Evolutionary conservation across 2,888 invertebrate species (phyloP), one percentile per base, ranked within the genome.

Genomic region (Candidula unifasciata): DNA sequence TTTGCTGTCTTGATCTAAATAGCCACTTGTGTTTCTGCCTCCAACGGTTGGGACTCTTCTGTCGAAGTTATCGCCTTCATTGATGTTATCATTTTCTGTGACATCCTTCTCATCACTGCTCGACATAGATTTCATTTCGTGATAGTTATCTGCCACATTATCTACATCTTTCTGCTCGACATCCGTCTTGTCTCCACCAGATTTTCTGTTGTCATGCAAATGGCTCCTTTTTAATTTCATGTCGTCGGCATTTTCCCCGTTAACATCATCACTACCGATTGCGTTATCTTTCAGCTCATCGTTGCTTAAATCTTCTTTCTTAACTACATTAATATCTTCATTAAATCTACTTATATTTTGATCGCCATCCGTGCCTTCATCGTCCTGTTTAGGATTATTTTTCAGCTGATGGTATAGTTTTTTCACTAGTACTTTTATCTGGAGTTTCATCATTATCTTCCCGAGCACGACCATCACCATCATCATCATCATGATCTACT

Each of bases 51-150:
- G 24, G 35, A 37, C 37, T 2, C 30, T 8, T 10, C 10, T 27
- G 0, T 6, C 13, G 52, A 52, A 2, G 52, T 52, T n/a, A 35
- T 24, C 30, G 54, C 52, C 73, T 21, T 78, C 68, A 24, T 71
- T 78, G 1, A 83, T 64, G 16, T 74, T 69, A 27, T 79, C 81
- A 54, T 44, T 78, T 6, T 87, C 85, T 66, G 74, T 71, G 30
- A 85, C 81, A 30, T 85, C 84, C 1, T 77, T 30, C 35, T 57
- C 21, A 35, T 73, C 60, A 5, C 16, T 30, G 33, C 33, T 16
- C 33, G 18, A 3, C 0, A 33, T 13, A 66, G 35, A 60, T 37
- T n/a, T 78, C 44, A 3, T 30, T 66, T 71, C 8, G 33, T 35
- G 37, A 2, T 52, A 8, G 21, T 3, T 37, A 18, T 76, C 30